These are phyloP conservation scores for Xylota segnis DNA, from an alignment of 2,888 invertebrate genomes.

Conservation along the genomic window DNA sequence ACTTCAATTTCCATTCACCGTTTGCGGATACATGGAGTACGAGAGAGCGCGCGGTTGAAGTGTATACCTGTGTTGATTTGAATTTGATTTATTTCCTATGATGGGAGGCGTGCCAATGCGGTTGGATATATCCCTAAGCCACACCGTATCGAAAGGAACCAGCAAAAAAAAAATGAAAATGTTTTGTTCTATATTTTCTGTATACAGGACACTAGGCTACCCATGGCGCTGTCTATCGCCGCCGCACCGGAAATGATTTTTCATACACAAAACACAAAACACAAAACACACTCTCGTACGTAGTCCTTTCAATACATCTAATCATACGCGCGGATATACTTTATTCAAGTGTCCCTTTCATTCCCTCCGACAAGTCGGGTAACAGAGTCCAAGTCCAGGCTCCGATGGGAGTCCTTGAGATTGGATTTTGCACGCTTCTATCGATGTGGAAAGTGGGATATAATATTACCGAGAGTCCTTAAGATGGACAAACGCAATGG, in stretches of 20 bases:
- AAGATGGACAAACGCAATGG: conserved; percentile 64
- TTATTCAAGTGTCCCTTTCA: conserved; percentile 70
- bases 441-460: conserved; percentile 64
- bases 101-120: conserved; percentile 72
- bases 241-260: conserved; percentile 75
- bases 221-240: conserved; percentile 67
- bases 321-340: conserved; percentile 73
- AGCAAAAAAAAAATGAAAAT: conserved; percentile 16
- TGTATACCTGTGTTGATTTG: conserved; percentile 72
- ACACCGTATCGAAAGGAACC: conserved; percentile 60
- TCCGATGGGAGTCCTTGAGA: conserved; percentile 50
- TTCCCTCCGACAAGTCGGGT: conserved; percentile 39
- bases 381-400: neutral
- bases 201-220: conserved; percentile 44
- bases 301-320: conserved; percentile 62
- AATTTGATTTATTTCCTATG: conserved; percentile 72
- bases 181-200: conserved; percentile 56
- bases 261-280: conserved; percentile 56
- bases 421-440: conserved; percentile 75
- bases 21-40: conserved; percentile 58
- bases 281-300: conserved; percentile 39
- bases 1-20: conserved; percentile 66
- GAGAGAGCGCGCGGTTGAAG: neutral
- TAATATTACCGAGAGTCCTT: conserved; percentile 53
- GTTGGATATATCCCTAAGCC: conserved; percentile 70